Conservation (phyloP, 2,113 vertebrate species). For the Uria lomvia region DNA sequence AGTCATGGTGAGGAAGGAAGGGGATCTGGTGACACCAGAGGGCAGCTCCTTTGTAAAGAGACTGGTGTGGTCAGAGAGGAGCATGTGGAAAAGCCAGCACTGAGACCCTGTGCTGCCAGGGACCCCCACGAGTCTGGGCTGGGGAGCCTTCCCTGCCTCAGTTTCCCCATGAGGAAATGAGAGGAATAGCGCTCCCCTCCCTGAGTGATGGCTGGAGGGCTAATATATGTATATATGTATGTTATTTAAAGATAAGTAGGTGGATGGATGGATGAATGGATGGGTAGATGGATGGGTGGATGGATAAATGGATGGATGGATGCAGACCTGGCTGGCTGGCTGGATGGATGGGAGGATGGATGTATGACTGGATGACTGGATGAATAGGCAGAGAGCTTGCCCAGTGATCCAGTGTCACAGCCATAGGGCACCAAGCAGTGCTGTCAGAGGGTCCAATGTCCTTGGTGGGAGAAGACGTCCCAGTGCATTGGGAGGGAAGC, state of each 20-base stretch:
- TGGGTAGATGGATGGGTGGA: too few relatives aligned
- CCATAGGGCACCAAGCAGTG: fast-evolving
- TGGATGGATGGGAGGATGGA: background rate
- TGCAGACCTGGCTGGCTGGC: too few relatives aligned
- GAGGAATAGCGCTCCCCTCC: background rate
- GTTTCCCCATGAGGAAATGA: background rate
- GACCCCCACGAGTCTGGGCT: background rate
- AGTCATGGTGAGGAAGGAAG: too few relatives aligned
- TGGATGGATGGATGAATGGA: background rate
- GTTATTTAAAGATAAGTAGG: background rate
- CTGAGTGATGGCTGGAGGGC: background rate
- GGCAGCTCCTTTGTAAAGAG: background rate
- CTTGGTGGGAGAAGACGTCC: fast-evolving
- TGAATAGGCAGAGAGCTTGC: fast-evolving
- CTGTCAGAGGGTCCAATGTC: background rate
- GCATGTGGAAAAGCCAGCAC: background rate
- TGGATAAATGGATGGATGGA: background rate
- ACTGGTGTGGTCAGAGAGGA: background rate
- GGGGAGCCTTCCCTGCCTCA: background rate
- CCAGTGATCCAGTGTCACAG: fast-evolving
- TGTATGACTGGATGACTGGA: background rate
- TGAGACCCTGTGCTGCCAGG: background rate
- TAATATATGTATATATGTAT: background rate
- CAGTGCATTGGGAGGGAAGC: fast-evolving
- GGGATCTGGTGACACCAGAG: background rate